phyloP scores from a whole-genome alignment of 2,797 vertebrate genomes.

The Microctenopoma steveboyesi region DNA sequence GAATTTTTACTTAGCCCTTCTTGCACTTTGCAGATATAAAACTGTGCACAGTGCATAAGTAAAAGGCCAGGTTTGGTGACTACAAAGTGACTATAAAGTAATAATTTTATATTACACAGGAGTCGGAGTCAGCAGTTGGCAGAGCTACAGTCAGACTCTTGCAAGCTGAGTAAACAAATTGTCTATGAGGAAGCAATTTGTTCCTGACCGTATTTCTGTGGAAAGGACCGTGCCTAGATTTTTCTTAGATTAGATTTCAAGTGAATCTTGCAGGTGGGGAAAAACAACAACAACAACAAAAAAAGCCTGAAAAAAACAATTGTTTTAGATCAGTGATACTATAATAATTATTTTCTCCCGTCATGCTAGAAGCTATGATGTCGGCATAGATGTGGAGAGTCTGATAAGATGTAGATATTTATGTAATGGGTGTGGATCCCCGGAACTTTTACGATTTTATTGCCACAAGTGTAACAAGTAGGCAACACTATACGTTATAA shows the following conservation, averaged over 20 bases:
- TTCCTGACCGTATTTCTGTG: not conserved
- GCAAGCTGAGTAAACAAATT: conserved; percentile 13
- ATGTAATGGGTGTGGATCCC: no score
- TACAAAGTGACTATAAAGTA: not conserved
- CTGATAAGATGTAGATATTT: no score
- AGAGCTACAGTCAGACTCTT: not conserved
- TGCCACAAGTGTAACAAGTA: no score
- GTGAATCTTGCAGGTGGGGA: not conserved
- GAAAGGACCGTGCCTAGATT: not conserved
- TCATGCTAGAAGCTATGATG: not conserved
- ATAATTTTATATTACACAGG: conserved; percentile 10
- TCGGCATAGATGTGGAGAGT: no score
- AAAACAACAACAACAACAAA: not conserved
- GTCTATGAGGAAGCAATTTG: no score
- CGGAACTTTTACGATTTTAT: no score
- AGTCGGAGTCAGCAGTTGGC: conserved; percentile 8
- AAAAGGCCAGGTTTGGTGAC: not conserved
- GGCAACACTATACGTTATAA: no score
- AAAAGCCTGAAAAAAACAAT: not conserved
- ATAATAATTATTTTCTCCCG: no score
- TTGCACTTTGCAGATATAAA: not conserved
- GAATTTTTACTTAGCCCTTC: not conserved
- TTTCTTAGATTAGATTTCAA: not conserved
- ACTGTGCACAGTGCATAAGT: not conserved
- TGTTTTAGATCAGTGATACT: no score